phyloP scores from a whole-genome alignment of 2,888 invertebrate species.

The Ichneumoninae sp. region DNA sequence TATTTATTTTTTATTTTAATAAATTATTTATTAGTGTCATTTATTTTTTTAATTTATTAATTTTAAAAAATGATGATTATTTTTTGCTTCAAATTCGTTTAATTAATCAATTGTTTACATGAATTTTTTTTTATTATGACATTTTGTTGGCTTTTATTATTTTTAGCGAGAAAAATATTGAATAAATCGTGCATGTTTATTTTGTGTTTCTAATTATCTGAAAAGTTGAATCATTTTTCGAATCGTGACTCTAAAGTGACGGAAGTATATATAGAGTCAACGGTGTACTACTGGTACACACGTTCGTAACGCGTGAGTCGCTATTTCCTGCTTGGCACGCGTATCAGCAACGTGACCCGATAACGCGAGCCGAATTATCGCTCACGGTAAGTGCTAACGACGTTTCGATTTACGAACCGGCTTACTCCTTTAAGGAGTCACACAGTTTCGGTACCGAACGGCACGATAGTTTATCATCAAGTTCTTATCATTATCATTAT shows the following conservation, averaged over 20 bases:
- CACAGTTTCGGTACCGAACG: not conserved
- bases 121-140: too few species aligned
- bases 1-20: too few species aligned
- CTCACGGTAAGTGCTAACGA: conserved; percentile 26
- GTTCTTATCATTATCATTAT: too few species aligned
- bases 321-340: conserved; percentile 45
- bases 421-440: not conserved
- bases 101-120: too few species aligned
- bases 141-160: too few species aligned
- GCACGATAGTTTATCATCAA: not conserved
- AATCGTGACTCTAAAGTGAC: not conserved
- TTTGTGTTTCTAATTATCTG: too few species aligned
- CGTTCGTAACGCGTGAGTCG: not conserved
- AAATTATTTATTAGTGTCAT: too few species aligned
- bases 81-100: too few species aligned
- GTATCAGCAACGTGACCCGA: conserved; percentile 54
- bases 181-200: too few species aligned
- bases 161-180: too few species aligned
- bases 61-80: too few species aligned
- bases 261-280: not conserved
- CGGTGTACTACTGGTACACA: not conserved
- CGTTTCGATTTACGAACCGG: not conserved
- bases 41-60: too few species aligned
- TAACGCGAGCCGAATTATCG: conserved; percentile 46
- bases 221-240: not conserved